Conservation (phyloP, 1,140 invertebrate genomes). For the Sitodiplosis mosellana region DNA sequence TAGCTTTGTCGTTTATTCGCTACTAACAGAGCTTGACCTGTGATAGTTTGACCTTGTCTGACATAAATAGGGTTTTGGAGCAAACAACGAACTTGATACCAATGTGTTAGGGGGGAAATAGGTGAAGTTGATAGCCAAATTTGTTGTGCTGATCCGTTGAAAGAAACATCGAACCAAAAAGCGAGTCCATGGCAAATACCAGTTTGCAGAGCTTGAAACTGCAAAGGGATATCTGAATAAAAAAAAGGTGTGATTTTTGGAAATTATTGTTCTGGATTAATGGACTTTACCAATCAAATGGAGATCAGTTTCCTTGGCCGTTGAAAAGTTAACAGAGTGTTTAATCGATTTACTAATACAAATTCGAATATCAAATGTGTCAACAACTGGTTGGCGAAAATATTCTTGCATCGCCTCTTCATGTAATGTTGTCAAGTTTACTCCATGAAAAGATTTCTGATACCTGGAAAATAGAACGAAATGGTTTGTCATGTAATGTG, state of each 20-base stretch:
- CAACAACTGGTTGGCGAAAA: slow-evolving; percentile 96
- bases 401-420: slow-evolving; percentile 92
- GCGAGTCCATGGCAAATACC: slow-evolving; percentile 94
- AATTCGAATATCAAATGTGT: slow-evolving; percentile 97
- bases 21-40: slow-evolving; percentile 69
- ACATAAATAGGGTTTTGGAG: slow-evolving; percentile 86
- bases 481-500: too few species aligned
- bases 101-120: slow-evolving; percentile 96
- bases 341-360: slow-evolving; percentile 89
- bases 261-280: too few species aligned
- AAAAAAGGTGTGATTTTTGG: not conserved
- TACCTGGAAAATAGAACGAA: slow-evolving; percentile 45
- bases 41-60: slow-evolving; percentile 82
- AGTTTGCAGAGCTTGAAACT: slow-evolving; percentile 82
- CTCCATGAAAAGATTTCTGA: slow-evolving; percentile 95
- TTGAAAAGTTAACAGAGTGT: slow-evolving; percentile 90
- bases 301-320: slow-evolving; percentile 83
- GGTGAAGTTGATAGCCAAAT: slow-evolving; percentile 98
- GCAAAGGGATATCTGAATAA: slow-evolving; percentile 67
- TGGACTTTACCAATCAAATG: slow-evolving; percentile 61
- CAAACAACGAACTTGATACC: slow-evolving; percentile 98
- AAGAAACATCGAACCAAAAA: slow-evolving; percentile 99
- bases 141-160: slow-evolving; percentile 74
- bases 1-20: slow-evolving; percentile 98
- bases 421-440: slow-evolving; percentile 79